Percentiles rank a stretch among this genome's conserved stretches.
phyloP scores from a whole-genome alignment of 2,888 invertebrate species.

The Dryobota labecula region DNA sequence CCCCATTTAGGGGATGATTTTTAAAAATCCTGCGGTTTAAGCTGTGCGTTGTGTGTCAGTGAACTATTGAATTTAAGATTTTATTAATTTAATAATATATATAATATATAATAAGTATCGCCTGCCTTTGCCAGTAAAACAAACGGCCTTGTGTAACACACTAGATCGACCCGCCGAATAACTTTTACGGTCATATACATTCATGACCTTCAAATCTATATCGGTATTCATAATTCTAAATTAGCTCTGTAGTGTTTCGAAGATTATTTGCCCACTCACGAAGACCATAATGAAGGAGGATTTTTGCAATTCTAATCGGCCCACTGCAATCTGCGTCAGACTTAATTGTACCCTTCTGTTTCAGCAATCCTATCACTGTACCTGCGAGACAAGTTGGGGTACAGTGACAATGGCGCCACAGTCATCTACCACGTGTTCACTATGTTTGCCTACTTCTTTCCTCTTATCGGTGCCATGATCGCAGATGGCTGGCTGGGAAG shows the following conservation, averaged over 20 bases:
- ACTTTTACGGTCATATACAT: slow-evolving; percentile 27
- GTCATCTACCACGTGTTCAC: slow-evolving; percentile 97
- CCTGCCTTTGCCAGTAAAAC: not conserved
- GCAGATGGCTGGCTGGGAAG: slow-evolving; percentile 98
- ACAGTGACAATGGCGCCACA: slow-evolving; percentile 94
- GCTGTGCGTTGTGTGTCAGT: not conserved
- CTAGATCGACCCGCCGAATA: slow-evolving; percentile 16
- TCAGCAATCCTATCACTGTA: slow-evolving; percentile 98
- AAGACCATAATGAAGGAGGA: no score
- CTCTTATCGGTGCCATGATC: slow-evolving; percentile 97
- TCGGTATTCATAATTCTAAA: slow-evolving; percentile 3
- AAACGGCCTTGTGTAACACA: slow-evolving; percentile 18
- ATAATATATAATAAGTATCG: no score
- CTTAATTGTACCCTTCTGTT: slow-evolving; percentile 66
- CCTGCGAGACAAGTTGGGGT: slow-evolving; percentile 94
- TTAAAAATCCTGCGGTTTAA: not conserved
- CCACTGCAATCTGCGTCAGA: not conserved
- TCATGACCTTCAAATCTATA: slow-evolving; percentile 23
- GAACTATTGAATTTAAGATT: not conserved
- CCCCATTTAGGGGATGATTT: not conserved
- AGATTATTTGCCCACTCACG: not conserved
- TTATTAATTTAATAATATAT: not conserved
- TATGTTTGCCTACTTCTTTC: slow-evolving; percentile 97
- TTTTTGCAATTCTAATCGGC: no score
- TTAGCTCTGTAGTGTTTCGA: not conserved